Percentiles rank a stretch among this genome's conserved stretches.
phyloP scores from a whole-genome alignment of 2,888 invertebrate species.

The Lithosia quadra region DNA sequence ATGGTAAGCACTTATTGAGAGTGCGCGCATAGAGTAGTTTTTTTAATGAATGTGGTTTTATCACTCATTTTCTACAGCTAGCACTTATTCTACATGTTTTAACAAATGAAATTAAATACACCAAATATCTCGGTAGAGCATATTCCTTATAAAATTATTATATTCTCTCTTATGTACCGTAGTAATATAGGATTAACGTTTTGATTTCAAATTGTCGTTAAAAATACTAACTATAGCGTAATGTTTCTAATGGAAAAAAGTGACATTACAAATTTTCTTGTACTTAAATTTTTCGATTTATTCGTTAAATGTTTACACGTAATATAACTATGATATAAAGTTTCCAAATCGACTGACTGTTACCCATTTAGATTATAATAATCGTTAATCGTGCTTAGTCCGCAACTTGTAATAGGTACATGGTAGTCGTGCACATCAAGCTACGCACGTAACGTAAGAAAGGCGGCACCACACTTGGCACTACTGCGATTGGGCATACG shows the following conservation, averaged over 20 bases:
- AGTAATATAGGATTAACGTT: conserved; percentile 26
- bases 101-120: conserved; percentile 31
- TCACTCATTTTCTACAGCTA: conserved; percentile 45
- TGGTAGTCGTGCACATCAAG: conserved; percentile 42
- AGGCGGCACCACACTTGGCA: not conserved
- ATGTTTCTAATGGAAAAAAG: conserved; percentile 25
- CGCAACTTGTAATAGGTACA: conserved; percentile 38
- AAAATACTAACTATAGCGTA: conserved; percentile 19
- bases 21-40: conserved; percentile 39
- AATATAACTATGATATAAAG: conserved; percentile 45
- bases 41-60: conserved; percentile 42
- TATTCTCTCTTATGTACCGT: conserved; percentile 31
- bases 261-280: conserved; percentile 40
- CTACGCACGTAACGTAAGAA: conserved; percentile 7
- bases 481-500: not conserved
- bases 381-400: conserved; percentile 49
- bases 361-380: conserved; percentile 50
- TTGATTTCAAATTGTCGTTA: conserved; percentile 27
- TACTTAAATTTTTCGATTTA: conserved; percentile 34
- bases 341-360: conserved; percentile 58
- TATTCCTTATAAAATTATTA: conserved; percentile 43
- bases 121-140: conserved; percentile 32
- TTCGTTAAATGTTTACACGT: conserved; percentile 46
- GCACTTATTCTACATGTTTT: conserved; percentile 38
- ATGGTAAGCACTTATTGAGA: conserved; percentile 6